Evolutionary conservation across 2,888 invertebrate species (phyloP).

Genomic region (Priocnemis perturbator): DNA sequence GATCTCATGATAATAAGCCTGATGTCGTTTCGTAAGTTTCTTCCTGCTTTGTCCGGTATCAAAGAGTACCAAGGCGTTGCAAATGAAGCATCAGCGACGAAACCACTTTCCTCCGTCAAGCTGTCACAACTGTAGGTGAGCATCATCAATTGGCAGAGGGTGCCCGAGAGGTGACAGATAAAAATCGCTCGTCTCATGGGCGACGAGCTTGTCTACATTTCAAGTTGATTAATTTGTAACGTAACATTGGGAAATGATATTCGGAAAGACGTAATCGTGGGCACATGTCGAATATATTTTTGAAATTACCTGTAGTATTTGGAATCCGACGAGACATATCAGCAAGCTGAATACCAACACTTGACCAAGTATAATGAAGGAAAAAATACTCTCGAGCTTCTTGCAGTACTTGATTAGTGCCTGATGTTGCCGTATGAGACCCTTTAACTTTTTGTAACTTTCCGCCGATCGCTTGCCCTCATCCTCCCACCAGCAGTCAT

Average conservation of each 20-base stretch:
- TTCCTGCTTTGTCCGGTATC: neutral
- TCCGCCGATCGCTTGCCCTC: neutral
- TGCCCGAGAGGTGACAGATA: conserved; percentile 9
- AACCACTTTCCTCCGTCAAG: conserved; percentile 8
- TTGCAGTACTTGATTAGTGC: conserved; percentile 42
- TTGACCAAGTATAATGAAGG: conserved; percentile 44
- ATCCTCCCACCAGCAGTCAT: neutral
- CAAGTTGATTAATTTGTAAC: too few species aligned
- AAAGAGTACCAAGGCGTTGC: conserved; percentile 28
- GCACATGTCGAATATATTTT: too few species aligned
- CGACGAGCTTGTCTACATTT: conserved; percentile 23
- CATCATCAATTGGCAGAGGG: conserved; percentile 25
- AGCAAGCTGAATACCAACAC: conserved; percentile 41
- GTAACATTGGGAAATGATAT: too few species aligned
- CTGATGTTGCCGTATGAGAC: conserved; percentile 43
- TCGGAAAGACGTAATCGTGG: too few species aligned
- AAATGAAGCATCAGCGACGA: conserved; percentile 35
- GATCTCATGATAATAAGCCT: conserved; percentile 43
- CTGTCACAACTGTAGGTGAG: conserved; percentile 22
- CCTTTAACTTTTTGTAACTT: conserved; percentile 30
- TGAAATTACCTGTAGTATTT: conserved; percentile 39
- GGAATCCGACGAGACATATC: conserved; percentile 42
- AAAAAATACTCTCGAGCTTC: conserved; percentile 47
- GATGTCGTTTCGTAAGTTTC: conserved; percentile 27
- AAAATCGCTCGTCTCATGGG: neutral